A percentile compares a stretch with the other conserved stretches of the same genome.
These are phyloP conservation scores for Grantiella picta DNA, from an alignment of 2,113 vertebrate species.

Conservation along the genomic window DNA sequence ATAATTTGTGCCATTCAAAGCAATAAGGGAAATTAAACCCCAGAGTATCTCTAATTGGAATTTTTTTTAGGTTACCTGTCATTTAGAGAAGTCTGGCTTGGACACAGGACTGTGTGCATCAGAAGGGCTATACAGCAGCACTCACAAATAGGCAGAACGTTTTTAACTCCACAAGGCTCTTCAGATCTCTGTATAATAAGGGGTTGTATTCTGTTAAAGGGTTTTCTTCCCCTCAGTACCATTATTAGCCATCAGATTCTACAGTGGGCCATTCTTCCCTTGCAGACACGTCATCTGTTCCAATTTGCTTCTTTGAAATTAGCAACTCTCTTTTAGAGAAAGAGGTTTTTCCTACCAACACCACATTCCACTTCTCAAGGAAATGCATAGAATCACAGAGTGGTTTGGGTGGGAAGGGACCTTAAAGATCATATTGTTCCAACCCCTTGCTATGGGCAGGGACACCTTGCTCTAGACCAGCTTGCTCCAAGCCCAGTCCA, in stretches of 20 bases:
- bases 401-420: background rate
- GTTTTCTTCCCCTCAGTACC: background rate
- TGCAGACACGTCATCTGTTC: background rate
- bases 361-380: background rate
- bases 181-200: background rate
- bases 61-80: background rate
- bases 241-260: background rate
- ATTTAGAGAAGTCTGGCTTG: background rate
- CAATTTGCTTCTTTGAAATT: background rate
- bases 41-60: background rate
- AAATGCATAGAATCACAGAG: background rate
- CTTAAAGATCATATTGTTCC: background rate
- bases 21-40: background rate
- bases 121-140: background rate
- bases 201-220: background rate
- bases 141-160: background rate
- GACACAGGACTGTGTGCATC: background rate
- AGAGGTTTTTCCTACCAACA: background rate
- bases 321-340: background rate
- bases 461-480: background rate
- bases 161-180: background rate
- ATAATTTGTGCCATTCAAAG: background rate
- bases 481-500: background rate
- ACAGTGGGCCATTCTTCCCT: background rate
- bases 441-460: background rate